These are phyloP conservation scores for Pelvicachromis taeniatus DNA, from an alignment of 2,113 vertebrate species.

Conservation along the genomic window DNA sequence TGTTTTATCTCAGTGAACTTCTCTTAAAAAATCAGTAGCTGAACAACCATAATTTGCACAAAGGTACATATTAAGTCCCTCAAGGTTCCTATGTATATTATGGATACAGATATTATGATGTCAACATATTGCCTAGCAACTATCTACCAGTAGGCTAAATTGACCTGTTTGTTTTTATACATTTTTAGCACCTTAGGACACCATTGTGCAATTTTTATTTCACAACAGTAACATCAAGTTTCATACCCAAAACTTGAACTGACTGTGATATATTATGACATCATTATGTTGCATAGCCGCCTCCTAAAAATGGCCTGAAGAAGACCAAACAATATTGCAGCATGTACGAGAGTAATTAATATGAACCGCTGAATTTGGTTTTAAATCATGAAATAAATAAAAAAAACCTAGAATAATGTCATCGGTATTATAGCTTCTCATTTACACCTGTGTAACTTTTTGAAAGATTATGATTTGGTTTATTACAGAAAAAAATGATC, in stretches of 20 bases:
- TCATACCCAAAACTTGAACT: neutral
- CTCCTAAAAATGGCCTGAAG: neutral
- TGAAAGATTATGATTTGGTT: neutral
- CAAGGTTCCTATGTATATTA: neutral
- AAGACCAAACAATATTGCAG: neutral
- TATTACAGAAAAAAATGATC: neutral
- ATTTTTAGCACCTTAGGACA: neutral
- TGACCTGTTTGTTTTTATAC: neutral
- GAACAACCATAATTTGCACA: neutral
- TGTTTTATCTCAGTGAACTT: neutral
- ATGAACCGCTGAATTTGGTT: neutral
- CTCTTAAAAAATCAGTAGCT: neutral
- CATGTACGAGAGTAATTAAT: neutral
- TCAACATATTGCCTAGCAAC: neutral
- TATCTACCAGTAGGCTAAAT: neutral
- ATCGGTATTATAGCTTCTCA: no score
- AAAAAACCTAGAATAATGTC: neutral
- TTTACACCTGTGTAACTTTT: neutral
- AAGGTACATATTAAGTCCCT: neutral
- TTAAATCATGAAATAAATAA: neutral
- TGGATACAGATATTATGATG: neutral
- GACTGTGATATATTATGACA: neutral
- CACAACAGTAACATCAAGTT: neutral
- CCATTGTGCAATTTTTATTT: neutral
- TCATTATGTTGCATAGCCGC: neutral